Percentiles rank a stretch among this genome's conserved stretches.
These are phyloP conservation scores for Channa striata DNA, from an alignment of 2,797 vertebrate genomes.

Conservation along the genomic window DNA sequence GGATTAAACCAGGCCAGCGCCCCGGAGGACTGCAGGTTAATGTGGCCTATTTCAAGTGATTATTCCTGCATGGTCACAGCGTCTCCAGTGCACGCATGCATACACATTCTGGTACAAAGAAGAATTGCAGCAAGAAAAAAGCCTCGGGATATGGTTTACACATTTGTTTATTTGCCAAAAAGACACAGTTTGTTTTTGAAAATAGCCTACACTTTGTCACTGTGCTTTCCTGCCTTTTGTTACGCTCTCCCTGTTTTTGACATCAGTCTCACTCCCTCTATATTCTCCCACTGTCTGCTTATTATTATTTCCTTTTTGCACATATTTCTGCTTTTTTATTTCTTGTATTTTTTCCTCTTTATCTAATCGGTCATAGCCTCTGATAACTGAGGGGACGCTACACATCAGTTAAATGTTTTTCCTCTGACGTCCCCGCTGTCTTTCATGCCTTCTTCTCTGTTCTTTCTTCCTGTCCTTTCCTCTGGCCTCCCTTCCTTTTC, in stretches of 20 bases:
- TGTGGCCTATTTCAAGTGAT: conserved; percentile 80
- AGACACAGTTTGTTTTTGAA: conserved; percentile 41
- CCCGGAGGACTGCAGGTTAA: conserved; percentile 83
- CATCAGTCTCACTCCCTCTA: not conserved
- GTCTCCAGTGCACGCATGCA: conserved; percentile 50
- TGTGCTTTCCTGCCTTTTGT: conserved; percentile 1
- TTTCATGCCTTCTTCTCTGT: not conserved
- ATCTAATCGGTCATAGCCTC: conserved; percentile 9
- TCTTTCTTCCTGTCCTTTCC: not conserved
- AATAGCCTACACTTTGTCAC: conserved; percentile 27
- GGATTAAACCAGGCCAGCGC: conserved; percentile 79
- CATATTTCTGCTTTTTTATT: not conserved
- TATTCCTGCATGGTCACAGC: conserved; percentile 76
- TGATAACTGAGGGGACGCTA: conserved; percentile 1
- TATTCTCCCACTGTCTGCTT: conserved; percentile 6
- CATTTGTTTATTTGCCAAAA: conserved; percentile 40
- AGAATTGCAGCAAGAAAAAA: conserved; percentile 25
- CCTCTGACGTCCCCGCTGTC: not conserved
- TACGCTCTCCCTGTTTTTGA: not conserved
- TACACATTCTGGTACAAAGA: conserved; percentile 40
- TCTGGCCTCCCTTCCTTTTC: conserved; percentile 17
- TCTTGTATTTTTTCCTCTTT: not conserved
- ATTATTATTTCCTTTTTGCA: not conserved
- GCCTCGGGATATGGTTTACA: conserved; percentile 37
- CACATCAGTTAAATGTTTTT: conserved; percentile 10